These are phyloP conservation scores for Thereva unica DNA, from an alignment of 2,888 invertebrate species.

Conservation along the genomic window DNA sequence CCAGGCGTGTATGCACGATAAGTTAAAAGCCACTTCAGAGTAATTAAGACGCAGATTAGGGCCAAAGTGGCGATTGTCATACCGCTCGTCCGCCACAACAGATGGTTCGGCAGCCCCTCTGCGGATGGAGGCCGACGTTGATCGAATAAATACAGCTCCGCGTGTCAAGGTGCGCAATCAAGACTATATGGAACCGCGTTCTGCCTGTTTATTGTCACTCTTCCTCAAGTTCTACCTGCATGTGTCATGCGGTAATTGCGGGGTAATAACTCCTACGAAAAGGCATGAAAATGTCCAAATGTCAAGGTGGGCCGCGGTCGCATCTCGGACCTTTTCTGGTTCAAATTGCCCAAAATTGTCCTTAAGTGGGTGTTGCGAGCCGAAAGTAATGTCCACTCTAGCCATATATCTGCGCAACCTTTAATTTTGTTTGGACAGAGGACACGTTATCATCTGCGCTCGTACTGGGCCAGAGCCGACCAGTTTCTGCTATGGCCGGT, in stretches of 20 bases:
- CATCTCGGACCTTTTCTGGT: conserved; percentile 7
- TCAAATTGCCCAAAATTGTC: conserved; percentile 34
- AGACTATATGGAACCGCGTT: no score
- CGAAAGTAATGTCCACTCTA: conserved; percentile 19
- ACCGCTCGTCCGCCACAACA: not conserved
- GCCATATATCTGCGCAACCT: conserved; percentile 29
- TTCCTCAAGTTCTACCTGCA: no score
- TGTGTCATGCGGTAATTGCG: not conserved
- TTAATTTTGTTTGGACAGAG: conserved; percentile 34
- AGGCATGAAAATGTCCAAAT: not conserved
- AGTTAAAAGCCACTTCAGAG: conserved; percentile 36
- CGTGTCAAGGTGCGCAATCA: no score
- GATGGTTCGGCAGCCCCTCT: not conserved
- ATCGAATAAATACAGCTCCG: no score
- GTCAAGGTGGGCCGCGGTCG: conserved; percentile 1
- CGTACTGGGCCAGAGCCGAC: not conserved
- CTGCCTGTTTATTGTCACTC: no score
- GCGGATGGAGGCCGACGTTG: not conserved
- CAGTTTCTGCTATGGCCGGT: conserved; percentile 28
- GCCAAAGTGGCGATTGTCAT: conserved; percentile 28
- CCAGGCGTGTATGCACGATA: conserved; percentile 18
- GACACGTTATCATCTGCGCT: conserved; percentile 22
- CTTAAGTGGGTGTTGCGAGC: conserved; percentile 32
- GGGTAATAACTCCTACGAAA: conserved; percentile 14
- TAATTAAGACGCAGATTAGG: conserved; percentile 31